Conservation (phyloP, 2,888 invertebrate genomes). For the Yponomeuta sedellus region DNA sequence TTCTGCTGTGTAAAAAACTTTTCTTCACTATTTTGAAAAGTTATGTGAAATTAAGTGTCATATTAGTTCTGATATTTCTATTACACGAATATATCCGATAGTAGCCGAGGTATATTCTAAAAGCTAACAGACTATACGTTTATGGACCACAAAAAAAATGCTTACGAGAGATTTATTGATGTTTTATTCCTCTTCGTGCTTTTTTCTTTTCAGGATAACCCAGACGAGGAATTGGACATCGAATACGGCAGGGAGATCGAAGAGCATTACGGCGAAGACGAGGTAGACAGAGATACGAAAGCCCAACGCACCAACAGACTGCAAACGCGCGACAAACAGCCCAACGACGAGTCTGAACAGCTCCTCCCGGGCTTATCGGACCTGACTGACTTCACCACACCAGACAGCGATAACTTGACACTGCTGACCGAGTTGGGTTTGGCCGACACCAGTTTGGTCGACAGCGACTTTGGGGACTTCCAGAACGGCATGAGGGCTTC, state of each 20-base stretch:
- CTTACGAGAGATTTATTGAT: too few species aligned
- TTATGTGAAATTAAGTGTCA: too few species aligned
- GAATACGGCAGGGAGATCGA: constrained; percentile 66
- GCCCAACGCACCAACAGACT: constrained; percentile 52
- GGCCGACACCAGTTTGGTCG: constrained; percentile 57
- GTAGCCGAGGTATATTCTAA: too few species aligned
- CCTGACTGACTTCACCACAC: constrained; percentile 14
- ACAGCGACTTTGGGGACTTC: constrained; percentile 60
- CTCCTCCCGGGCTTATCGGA: constrained; percentile 38
- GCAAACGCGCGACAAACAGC: constrained; percentile 24
- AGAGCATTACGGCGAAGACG: constrained; percentile 63
- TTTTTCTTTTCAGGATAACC: constrained; percentile 48
- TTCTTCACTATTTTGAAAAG: too few species aligned
- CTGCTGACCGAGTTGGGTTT: constrained; percentile 76
- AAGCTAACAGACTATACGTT: too few species aligned
- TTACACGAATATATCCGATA: too few species aligned
- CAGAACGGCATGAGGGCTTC: constrained; percentile 56
- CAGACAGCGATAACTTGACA: constrained; percentile 49
- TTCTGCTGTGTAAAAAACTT: too few species aligned
- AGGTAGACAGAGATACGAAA: constrained; percentile 47
- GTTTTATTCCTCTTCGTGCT: too few species aligned
- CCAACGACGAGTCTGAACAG: constrained; percentile 47
- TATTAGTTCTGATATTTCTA: too few species aligned
- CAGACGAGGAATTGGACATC: constrained; percentile 75
- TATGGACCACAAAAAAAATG: too few species aligned